Evolutionary conservation across 2,113 vertebrate species (phyloP).

Genomic region (Hippolais icterina): DNA sequence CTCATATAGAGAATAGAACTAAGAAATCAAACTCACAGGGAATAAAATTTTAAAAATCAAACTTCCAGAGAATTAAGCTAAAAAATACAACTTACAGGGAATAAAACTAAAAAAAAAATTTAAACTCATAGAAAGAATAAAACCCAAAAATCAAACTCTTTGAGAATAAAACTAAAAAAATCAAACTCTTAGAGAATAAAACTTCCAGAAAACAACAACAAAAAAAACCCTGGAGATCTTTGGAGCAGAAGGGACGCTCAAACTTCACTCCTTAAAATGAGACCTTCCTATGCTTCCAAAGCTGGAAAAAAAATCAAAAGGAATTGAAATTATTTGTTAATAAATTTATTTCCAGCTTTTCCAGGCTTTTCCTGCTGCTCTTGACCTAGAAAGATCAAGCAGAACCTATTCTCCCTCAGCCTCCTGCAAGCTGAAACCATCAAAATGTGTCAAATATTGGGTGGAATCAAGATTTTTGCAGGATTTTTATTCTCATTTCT

Average conservation of each 20-base stretch:
- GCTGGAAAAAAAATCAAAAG: not conserved
- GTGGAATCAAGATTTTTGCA: accelerated
- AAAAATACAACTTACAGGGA: not conserved
- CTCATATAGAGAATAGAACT: not conserved
- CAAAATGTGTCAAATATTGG: not conserved
- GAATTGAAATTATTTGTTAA: not conserved
- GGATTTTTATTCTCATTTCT: not conserved
- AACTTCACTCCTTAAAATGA: not conserved
- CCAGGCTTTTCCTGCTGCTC: not conserved
- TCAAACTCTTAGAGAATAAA: not conserved
- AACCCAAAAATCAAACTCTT: not conserved
- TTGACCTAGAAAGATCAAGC: slow-evolving; percentile 11
- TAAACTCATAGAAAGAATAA: not conserved
- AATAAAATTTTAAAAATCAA: too few relatives aligned
- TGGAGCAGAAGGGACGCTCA: not conserved
- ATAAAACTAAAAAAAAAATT: not conserved
- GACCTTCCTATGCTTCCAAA: not conserved
- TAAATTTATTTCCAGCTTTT: not conserved
- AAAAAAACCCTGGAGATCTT: not conserved
- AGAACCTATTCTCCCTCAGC: not conserved
- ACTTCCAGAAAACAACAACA: not conserved
- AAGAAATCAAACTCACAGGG: not conserved
- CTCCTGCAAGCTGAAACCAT: not conserved
- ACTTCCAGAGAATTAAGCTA: not conserved
- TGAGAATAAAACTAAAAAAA: too few relatives aligned